These are phyloP conservation scores for Spisula subtruncata DNA, from an alignment of 2,888 invertebrate species.

Conservation along the genomic window DNA sequence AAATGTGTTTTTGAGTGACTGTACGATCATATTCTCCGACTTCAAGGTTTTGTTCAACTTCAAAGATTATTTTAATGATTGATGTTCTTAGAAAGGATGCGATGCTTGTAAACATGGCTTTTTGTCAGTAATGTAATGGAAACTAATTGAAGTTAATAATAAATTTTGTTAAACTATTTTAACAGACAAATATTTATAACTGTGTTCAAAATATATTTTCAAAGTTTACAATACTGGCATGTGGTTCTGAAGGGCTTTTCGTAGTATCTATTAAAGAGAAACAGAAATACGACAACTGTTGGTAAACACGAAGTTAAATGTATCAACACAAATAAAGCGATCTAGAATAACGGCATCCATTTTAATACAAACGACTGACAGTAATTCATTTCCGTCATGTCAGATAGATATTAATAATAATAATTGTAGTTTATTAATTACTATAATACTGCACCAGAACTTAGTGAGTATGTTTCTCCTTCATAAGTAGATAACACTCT, in stretches of 20 bases:
- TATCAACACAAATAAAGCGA: too few relatives aligned
- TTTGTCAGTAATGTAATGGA: neutral
- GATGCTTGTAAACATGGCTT: constrained; percentile 3
- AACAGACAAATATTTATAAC: neutral
- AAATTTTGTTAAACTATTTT: neutral
- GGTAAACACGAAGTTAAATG: too few relatives aligned
- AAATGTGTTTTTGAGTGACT: neutral
- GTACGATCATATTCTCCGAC: neutral
- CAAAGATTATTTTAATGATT: neutral
- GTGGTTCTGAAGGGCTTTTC: neutral
- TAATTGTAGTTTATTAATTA: too few relatives aligned
- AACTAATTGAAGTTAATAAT: neutral
- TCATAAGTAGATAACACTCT: too few relatives aligned
- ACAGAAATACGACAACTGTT: too few relatives aligned
- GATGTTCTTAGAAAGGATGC: neutral
- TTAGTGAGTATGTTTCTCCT: too few relatives aligned
- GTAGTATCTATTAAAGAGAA: too few relatives aligned
- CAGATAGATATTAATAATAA: too few relatives aligned
- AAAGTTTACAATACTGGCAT: neutral
- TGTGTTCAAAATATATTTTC: neutral
- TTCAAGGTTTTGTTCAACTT: neutral
- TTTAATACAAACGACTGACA: too few relatives aligned
- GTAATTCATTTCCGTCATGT: too few relatives aligned
- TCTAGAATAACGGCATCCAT: too few relatives aligned
- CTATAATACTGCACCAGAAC: too few relatives aligned